Evolutionary conservation across 2,888 invertebrate species (phyloP), one percentile per base, ranked within the genome.

Genomic region (Dysmachus trigonus): DNA sequence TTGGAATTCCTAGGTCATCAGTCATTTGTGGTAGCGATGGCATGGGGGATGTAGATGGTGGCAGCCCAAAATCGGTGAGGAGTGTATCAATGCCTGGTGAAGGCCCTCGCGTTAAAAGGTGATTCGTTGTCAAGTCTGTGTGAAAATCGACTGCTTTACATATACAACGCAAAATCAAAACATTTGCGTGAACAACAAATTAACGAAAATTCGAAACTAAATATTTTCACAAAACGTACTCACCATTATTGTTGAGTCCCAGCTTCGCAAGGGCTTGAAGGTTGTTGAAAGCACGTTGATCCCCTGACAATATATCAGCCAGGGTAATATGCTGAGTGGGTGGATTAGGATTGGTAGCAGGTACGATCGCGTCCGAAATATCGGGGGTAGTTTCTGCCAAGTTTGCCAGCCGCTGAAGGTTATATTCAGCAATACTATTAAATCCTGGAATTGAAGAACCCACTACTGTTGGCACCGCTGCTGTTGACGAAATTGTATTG

Each of bases 241-340:
- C 91, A 95, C 95, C 95, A 90, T 94, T 93, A 89, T 92, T 93
- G 88, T 94, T 94, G 82, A 95, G 92, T 90, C 97, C 97, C 86
- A 98, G 93, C 92, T 98, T 98, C 87, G 97, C 97, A 87, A 98
- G 94, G 35, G 97, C 97, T 90, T 98, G 97, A 88, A 98, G 93
- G 93, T 98, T 98, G 92, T 96, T 97, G 89, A 97, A 95, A 13
- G 97, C 97, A 89, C 96, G 95, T 89, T 95, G 95, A 88, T 93
- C 93, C 22, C 96, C 96, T 87, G 95, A 94, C 86, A 97, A 93
- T 86, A 97, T 93, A 91, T 97, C 97, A 7, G 96, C 95, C 88
- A 97, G 92, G 86, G 95, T 96, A 89, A 97, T 96, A 82, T 95
- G 93, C 88, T 95, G 94, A 87, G 93, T 93, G 87, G 95, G 94